A percentile compares a stretch with the other conserved stretches of the same genome.
These are phyloP conservation scores for Drosophila prosaltans DNA, from an alignment of 1,140 invertebrate genomes.

Conservation along the genomic window DNA sequence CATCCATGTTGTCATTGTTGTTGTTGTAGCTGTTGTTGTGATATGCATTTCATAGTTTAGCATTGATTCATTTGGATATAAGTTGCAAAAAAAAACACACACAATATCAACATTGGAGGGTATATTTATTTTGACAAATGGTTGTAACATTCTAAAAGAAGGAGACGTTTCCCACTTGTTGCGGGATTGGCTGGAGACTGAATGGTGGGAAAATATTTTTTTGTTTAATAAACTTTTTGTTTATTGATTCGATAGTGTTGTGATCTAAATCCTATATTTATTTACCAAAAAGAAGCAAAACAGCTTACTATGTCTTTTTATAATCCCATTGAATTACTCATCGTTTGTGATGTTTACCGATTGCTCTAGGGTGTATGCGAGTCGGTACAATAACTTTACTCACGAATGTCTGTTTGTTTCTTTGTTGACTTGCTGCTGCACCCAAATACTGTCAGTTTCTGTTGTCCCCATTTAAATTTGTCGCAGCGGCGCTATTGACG, in stretches of 20 bases:
- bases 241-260: neutral
- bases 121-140: neutral
- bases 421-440: conserved; percentile 41
- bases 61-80: conserved; percentile 55
- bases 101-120: conserved; percentile 20
- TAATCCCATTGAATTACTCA: too few relatives aligned
- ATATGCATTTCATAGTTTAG: conserved; percentile 59
- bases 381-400: neutral
- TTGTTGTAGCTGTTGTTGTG: conserved; percentile 29
- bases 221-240: neutral
- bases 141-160: conserved; percentile 14
- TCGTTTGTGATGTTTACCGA: too few relatives aligned
- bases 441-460: conserved; percentile 34
- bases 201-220: conserved; percentile 27
- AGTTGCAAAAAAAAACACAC: conserved; percentile 29
- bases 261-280: too few relatives aligned
- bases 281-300: too few relatives aligned
- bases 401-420: conserved; percentile 4
- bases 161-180: too few relatives aligned
- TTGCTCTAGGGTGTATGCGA: neutral
- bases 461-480: conserved; percentile 55
- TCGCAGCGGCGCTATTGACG: conserved; percentile 39
- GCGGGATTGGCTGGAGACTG: too few relatives aligned
- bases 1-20: conserved; percentile 40
- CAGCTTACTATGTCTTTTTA: too few relatives aligned